Conservation (phyloP, 2,113 vertebrate species). For the Oreochromis aureus region DNA sequence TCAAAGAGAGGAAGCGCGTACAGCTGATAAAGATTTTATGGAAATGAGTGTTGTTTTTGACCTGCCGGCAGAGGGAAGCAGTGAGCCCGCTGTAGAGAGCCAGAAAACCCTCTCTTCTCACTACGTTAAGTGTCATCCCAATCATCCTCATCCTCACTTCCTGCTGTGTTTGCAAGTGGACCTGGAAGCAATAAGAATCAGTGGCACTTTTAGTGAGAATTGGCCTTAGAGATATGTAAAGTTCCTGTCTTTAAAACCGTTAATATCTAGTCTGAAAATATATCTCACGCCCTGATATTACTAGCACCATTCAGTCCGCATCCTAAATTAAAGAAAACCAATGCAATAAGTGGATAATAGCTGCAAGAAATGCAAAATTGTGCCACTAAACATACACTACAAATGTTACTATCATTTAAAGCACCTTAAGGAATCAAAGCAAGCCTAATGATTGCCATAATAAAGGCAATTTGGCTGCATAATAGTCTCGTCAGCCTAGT, state of each 20-base stretch:
- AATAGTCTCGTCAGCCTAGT: neutral
- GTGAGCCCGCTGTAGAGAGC: neutral
- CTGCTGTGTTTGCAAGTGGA: constrained; percentile 5
- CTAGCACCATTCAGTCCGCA: neutral
- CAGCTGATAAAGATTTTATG: neutral
- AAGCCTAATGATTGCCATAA: neutral
- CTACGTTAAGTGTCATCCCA: neutral
- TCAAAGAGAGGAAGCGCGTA: neutral
- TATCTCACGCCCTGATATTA: neutral
- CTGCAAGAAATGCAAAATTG: neutral
- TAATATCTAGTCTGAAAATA: neutral
- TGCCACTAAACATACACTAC: neutral
- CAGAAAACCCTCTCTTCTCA: constrained; percentile 3
- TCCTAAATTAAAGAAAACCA: neutral
- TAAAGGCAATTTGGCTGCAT: neutral
- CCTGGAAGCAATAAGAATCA: neutral
- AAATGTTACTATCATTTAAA: neutral
- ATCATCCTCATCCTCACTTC: constrained; percentile 1
- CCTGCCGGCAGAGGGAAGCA: constrained; percentile 1
- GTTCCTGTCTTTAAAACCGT: neutral
- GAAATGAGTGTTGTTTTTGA: neutral
- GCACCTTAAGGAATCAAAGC: neutral
- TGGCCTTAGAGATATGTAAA: neutral
- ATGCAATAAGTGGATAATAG: neutral
- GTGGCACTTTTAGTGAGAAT: neutral